These are phyloP conservation scores for Hormaphis cornu DNA, from an alignment of 1,140 invertebrate species.

Conservation along the genomic window DNA sequence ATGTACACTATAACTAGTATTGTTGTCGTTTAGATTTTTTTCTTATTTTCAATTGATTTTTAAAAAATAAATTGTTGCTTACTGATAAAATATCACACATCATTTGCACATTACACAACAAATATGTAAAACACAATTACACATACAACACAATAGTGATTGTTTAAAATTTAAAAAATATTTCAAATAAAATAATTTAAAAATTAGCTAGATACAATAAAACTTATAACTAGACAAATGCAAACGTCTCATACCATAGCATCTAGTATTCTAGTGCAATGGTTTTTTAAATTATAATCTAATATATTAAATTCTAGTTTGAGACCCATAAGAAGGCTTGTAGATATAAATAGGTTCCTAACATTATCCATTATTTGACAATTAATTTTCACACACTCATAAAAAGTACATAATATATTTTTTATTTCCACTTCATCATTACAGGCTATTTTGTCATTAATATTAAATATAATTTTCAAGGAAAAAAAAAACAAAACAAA, in stretches of 20 bases:
- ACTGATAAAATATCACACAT: neutral
- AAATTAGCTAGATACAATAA: conserved; percentile 27
- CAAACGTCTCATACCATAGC: neutral
- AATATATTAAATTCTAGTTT: neutral
- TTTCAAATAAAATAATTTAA: conserved; percentile 21
- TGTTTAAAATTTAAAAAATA: conserved; percentile 23
- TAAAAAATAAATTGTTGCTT: neutral
- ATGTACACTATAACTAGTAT: neutral
- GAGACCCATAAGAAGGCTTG: neutral
- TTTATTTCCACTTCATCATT: conserved; percentile 17
- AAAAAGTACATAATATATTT: neutral
- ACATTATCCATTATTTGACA: neutral
- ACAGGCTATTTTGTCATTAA: neutral
- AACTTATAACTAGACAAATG: conserved; percentile 15
- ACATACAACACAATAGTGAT: neutral
- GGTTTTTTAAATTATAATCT: conserved; percentile 9
- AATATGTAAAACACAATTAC: neutral
- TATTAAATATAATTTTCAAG: conserved; percentile 4
- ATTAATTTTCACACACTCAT: neutral
- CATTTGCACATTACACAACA: neutral
- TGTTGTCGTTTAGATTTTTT: neutral
- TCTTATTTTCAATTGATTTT: neutral
- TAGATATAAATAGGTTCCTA: neutral
- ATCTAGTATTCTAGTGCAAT: neutral
- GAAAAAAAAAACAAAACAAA: conserved; percentile 2